Evolutionary conservation across 2,888 invertebrate genomes (phyloP), one percentile per base, ranked within the genome.

Genomic region (Drosophila rellima): DNA sequence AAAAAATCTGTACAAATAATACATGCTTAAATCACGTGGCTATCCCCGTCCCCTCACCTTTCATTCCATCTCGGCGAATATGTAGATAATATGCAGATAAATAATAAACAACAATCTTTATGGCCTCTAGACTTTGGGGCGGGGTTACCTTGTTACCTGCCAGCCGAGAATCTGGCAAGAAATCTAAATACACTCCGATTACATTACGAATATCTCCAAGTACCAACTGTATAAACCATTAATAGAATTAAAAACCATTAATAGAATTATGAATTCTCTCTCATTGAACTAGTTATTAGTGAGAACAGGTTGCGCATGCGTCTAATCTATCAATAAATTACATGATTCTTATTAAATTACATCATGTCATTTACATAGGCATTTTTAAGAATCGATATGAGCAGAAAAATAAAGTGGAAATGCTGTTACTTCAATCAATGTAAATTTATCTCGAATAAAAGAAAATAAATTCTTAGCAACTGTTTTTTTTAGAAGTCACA

Each of bases 1-100:
- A 66, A 66, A 79, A 40, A 56, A 81, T 87, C 84, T 84, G 73
- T 76, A 50, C 76, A 82, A 87, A 82, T 82, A 72, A 72, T 66
- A 66, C 66, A 76, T 62, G 72, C 72, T 52, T 51, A 48, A 56
- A 76, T 74, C 77, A 74, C 77, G 76, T 76, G 74, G 76, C 40
- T 33, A 6, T 37, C 5, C 17, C 29, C 31, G 23, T 11, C 15
- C 33, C 15, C 13, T 17, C 48, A n/a, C n/a, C 11, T 20, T 5
- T 18, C 52, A 13, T 15, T 11, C n/a, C 18, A 18, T 20, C 39
- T 23, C 42, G 47, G 18, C 62, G 23, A 56, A 26, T 37, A 37
- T 63, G 44, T 68, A 81, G 79, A 80, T 78, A 73, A 78, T 76
- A 70, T 61, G 54, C 64, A 77, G 70, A 86, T 86, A 85, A 62